phyloP scores from a whole-genome alignment of 2,888 invertebrate species.

The Limnephilus rhombicus region DNA sequence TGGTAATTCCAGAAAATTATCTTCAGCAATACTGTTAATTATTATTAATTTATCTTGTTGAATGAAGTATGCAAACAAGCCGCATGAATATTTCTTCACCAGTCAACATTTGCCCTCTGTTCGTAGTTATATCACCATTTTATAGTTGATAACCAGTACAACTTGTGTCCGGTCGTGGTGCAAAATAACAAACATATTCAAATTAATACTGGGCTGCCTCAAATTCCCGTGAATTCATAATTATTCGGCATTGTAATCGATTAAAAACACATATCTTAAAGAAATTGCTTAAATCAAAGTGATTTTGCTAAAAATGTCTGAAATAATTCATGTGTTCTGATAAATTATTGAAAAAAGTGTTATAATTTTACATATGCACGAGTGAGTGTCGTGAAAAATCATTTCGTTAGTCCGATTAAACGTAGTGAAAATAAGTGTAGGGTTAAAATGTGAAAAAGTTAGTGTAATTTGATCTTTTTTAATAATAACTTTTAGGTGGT shows the following conservation, averaged over 20 bases:
- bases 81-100: constrained; percentile 32
- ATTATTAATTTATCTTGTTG: constrained; percentile 30
- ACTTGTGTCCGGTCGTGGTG: background rate
- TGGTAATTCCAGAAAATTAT: constrained; percentile 28
- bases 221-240: constrained; percentile 9
- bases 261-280: background rate
- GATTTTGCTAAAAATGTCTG: background rate
- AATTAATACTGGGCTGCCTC: constrained; percentile 20
- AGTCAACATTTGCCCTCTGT: constrained; percentile 47
- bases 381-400: background rate
- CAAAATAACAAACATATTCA: constrained; percentile 26
- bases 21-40: background rate
- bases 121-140: constrained; percentile 43
- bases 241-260: background rate
- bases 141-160: background rate
- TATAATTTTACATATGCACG: background rate
- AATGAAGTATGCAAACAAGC: constrained; percentile 34
- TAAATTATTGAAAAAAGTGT: background rate
- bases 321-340: background rate
- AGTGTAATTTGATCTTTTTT: background rate
- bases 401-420: background rate
- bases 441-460: constrained; percentile 6
- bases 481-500: background rate
- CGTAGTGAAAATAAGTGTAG: background rate
- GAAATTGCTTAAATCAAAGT: background rate